A percentile compares a stretch with the other conserved stretches of the same genome.
These are phyloP conservation scores for Leptobrachium leishanense DNA, from an alignment of 2,113 vertebrate genomes.

Conservation along the genomic window DNA sequence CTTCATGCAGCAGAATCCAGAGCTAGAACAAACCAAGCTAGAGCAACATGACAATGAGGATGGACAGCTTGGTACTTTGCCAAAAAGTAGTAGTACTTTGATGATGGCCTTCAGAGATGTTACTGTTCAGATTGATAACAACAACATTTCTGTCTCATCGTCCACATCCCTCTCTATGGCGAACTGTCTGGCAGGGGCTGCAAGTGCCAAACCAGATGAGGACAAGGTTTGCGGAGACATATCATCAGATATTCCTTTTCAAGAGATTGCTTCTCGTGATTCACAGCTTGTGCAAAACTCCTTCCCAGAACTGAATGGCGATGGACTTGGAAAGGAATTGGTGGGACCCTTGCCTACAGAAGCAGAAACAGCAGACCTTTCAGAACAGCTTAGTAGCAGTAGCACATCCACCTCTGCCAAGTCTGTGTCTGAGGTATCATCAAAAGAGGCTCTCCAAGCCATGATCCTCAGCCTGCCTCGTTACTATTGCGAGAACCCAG, in stretches of 20 bases:
- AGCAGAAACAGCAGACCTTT: slow-evolving; percentile 73
- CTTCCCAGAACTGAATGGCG: slow-evolving; percentile 46
- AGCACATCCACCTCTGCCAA: slow-evolving; percentile 84
- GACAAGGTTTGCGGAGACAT: slow-evolving; percentile 50
- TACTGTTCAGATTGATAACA: slow-evolving; percentile 94
- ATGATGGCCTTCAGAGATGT: slow-evolving; percentile 98
- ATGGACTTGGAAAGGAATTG: slow-evolving; percentile 65
- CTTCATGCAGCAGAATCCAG: slow-evolving; percentile 67
- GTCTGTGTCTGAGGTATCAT: slow-evolving; percentile 77
- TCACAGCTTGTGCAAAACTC: slow-evolving; percentile 48
- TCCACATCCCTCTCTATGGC: slow-evolving; percentile 87
- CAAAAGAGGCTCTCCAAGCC: slow-evolving; percentile 91
- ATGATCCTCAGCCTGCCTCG: slow-evolving; percentile 92
- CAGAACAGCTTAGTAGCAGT: slow-evolving; percentile 82
- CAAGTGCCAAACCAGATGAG: slow-evolving; percentile 56
- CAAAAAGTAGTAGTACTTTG: slow-evolving; percentile 87
- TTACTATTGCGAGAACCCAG: slow-evolving; percentile 91
- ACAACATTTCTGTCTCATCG: slow-evolving; percentile 93
- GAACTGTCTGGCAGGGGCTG: slow-evolving; percentile 72
- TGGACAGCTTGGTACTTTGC: slow-evolving; percentile 67
- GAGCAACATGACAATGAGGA: slow-evolving; percentile 73
- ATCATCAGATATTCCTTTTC: slow-evolving; percentile 48
- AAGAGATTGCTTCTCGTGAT: slow-evolving; percentile 48
- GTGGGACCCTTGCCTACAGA: slow-evolving; percentile 54
- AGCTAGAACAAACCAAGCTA: slow-evolving; percentile 70